These are phyloP conservation scores for Choloepus hoffmanni DNA, from an alignment of 2,113 vertebrate genomes.

Conservation along the genomic window DNA sequence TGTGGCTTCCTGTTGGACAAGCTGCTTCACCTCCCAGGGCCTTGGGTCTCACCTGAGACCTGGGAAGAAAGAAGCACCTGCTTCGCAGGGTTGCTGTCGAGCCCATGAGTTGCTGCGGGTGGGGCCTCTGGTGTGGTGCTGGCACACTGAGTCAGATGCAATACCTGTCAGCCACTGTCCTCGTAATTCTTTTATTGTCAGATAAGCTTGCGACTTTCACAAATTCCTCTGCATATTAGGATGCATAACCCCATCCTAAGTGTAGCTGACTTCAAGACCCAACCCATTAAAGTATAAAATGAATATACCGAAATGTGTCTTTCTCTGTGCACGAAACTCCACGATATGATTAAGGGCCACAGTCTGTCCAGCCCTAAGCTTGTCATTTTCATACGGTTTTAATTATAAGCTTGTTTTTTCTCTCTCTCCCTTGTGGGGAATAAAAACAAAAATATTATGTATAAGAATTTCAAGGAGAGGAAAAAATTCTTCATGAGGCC, in stretches of 20 bases:
- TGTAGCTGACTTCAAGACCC: neutral
- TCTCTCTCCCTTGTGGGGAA: neutral
- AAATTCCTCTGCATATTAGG: too few species aligned
- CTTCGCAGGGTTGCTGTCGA: neutral
- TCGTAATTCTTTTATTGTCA: neutral
- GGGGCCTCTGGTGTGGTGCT: neutral
- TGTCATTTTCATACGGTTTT: neutral
- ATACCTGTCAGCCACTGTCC: neutral
- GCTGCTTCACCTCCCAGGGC: neutral
- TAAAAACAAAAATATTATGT: neutral
- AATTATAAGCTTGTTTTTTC: neutral
- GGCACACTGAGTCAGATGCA: neutral
- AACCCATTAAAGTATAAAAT: neutral
- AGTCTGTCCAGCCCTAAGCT: neutral
- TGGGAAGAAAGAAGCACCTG: neutral
- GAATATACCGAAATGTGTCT: neutral
- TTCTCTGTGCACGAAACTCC: neutral
- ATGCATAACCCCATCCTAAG: neutral
- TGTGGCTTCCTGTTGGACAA: neutral
- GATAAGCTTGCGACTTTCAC: neutral
- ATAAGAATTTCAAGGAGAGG: neutral
- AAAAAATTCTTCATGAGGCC: neutral
- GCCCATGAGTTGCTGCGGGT: accelerated
- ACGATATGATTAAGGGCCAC: accelerated
- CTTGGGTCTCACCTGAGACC: neutral